These are phyloP conservation scores for Aphrophora alni DNA, from an alignment of 2,888 invertebrate species.

Conservation along the genomic window DNA sequence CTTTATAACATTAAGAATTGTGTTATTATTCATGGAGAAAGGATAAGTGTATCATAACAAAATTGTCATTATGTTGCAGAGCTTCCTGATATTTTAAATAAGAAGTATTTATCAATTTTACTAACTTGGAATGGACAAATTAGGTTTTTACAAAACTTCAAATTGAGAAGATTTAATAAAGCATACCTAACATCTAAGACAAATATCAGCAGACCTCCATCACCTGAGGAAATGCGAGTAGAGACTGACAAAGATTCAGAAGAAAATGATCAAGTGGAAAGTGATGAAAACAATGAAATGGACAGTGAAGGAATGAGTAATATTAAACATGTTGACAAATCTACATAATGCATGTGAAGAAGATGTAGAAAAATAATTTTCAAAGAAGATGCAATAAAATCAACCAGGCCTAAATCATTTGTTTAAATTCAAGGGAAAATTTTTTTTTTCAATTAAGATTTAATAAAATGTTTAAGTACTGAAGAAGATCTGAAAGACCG, in stretches of 20 bases:
- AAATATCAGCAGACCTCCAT: not conserved
- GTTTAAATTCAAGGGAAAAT: no score
- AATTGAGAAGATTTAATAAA: constrained; percentile 62
- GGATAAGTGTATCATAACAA: no score
- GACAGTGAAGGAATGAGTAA: not conserved
- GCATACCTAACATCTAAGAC: not conserved
- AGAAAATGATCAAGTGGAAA: not conserved
- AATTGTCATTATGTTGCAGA: constrained; percentile 64
- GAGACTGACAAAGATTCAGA: no score
- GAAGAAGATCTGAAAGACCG: not conserved
- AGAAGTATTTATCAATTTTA: constrained; percentile 65
- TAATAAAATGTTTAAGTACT: not conserved
- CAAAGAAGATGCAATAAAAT: no score
- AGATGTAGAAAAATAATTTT: no score
- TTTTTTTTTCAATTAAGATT: no score
- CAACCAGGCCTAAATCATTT: no score
- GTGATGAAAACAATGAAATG: not conserved
- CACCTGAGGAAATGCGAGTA: not conserved
- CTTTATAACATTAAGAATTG: no score
- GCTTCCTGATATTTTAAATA: constrained; percentile 72
- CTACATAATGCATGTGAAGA: no score
- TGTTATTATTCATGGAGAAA: no score
- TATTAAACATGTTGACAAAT: not conserved
- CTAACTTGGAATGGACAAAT: constrained; percentile 73
- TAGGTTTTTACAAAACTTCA: constrained; percentile 70